phyloP scores from a whole-genome alignment of 2,113 vertebrate genomes.

The Lipophrys pholis region DNA sequence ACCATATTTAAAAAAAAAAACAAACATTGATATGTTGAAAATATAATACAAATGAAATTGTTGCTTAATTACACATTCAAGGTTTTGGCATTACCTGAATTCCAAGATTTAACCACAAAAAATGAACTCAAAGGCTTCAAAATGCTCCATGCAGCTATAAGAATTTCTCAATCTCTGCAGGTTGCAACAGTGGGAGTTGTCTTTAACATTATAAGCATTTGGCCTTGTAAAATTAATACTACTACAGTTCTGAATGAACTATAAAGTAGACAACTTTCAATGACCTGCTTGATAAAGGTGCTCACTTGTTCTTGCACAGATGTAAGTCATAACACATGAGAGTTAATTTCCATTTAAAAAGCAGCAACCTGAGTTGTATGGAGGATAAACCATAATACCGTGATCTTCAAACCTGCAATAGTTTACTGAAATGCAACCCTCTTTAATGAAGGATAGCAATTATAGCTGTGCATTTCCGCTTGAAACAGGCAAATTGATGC shows the following conservation, averaged over 20 bases:
- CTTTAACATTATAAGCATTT: slow-evolving; percentile 5
- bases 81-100: too few species aligned
- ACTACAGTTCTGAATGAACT: not conserved
- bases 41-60: too few species aligned
- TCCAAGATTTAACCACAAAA: too few species aligned
- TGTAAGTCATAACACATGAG: not conserved
- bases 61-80: too few species aligned
- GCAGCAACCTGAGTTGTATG: not conserved
- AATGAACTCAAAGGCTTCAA: too few species aligned
- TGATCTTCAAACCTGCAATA: not conserved
- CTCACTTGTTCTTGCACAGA: not conserved
- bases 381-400: not conserved
- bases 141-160: too few species aligned
- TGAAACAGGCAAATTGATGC: slow-evolving; percentile 18
- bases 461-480: slow-evolving; percentile 4
- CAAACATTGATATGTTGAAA: too few species aligned
- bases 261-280: not conserved
- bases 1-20: too few species aligned
- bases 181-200: not conserved
- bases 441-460: slow-evolving; percentile 40
- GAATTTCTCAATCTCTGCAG: too few species aligned
- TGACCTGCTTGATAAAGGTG: not conserved
- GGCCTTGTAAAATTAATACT: not conserved
- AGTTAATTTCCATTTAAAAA: too few species aligned
- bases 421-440: not conserved